Conservation (phyloP, 2,888 invertebrate species). For the Xylocampa areola region DNA sequence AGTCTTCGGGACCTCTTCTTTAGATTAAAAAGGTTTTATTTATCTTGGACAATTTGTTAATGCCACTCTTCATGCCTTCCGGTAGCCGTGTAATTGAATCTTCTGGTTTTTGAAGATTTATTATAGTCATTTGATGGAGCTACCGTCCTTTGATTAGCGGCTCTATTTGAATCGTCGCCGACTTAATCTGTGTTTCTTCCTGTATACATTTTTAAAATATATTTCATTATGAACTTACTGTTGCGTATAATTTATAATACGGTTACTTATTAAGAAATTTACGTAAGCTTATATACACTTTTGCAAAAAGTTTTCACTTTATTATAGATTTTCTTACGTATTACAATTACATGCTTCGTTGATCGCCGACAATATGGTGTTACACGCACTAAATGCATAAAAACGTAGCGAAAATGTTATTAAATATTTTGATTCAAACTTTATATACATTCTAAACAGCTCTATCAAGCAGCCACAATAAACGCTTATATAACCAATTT, state of each 20-base stretch:
- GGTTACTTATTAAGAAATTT: constrained; percentile 30
- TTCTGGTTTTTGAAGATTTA: constrained; percentile 87
- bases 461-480: constrained; percentile 18
- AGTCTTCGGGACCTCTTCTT: constrained; percentile 77
- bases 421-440: constrained; percentile 33
- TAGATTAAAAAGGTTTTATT: constrained; percentile 86
- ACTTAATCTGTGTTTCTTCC: constrained; percentile 66
- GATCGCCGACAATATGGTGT: constrained; percentile 46
- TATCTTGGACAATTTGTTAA: constrained; percentile 89
- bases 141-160: constrained; percentile 85
- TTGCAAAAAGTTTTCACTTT: constrained; percentile 41
- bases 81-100: constrained; percentile 89
- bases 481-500: constrained; percentile 45
- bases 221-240: constrained; percentile 9
- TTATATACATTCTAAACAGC: constrained; percentile 24
- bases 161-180: constrained; percentile 66
- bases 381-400: constrained; percentile 40
- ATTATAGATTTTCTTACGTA: constrained; percentile 45
- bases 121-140: constrained; percentile 78
- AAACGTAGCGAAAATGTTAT: constrained; percentile 37
- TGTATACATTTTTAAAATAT: constrained; percentile 31
- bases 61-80: constrained; percentile 85
- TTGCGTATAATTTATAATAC: constrained; percentile 12
- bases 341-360: constrained; percentile 55
- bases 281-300: constrained; percentile 40